Conservation (phyloP, 2,888 invertebrate genomes). For the Eugnorisma glareosa region DNA sequence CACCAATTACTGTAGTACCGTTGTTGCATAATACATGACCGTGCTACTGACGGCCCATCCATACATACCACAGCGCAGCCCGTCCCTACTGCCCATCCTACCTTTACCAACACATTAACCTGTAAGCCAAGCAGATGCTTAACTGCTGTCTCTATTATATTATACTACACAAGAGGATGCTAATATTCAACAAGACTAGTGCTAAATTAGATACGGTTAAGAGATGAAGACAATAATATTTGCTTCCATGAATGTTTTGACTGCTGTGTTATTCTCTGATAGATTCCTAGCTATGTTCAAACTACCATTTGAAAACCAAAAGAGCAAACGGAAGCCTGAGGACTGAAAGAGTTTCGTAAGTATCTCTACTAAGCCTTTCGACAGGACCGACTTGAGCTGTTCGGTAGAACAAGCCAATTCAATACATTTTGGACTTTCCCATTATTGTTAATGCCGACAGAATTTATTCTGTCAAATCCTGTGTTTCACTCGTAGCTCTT, state of each 20-base stretch:
- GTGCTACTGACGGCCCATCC: slow-evolving; percentile 22
- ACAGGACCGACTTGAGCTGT: not conserved
- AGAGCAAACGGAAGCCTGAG: not conserved
- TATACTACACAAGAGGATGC: not conserved
- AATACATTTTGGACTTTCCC: not conserved
- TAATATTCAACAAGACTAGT: slow-evolving; percentile 6
- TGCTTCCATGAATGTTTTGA: not conserved
- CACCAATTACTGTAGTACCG: not conserved
- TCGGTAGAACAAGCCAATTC: not conserved
- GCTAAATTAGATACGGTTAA: not conserved
- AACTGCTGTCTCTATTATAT: slow-evolving; percentile 2
- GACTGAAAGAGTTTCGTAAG: not conserved
- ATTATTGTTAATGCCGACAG: not conserved
- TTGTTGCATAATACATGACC: slow-evolving; percentile 24
- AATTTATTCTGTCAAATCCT: not conserved
- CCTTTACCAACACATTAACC: slow-evolving; percentile 11
- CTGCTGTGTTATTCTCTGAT: not conserved
- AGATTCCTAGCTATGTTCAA: not conserved
- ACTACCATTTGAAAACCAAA: not conserved
- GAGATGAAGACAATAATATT: not conserved
- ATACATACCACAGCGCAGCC: slow-evolving; percentile 13
- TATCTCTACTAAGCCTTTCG: not conserved
- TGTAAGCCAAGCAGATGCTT: not conserved
- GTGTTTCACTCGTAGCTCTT: not conserved
- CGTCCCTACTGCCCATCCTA: not conserved